Evolutionary conservation across 1,140 invertebrate genomes (phyloP), one percentile per base, ranked within the genome.

Genomic region (Myzus persicae): DNA sequence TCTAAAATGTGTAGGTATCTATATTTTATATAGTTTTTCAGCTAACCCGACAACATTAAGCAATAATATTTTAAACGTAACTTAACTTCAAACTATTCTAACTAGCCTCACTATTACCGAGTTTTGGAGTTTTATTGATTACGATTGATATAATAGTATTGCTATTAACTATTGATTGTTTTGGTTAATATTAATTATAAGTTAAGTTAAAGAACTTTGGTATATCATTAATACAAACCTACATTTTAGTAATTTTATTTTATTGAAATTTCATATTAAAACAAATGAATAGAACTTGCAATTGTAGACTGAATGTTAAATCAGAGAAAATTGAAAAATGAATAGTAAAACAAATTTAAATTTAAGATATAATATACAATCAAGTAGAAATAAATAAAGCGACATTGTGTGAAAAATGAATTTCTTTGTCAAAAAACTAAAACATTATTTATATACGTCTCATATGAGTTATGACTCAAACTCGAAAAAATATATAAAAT

Each of bases 401-500:
- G 51, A 40, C 38, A 40, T 59, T 18, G 24, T 59, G 51, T 59
- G 51, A 90, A 90, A 90, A 90, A 90, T 59, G n/a, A 89, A 54
- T 90, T 26, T 54, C 40, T 90, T 87, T 87, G 2, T 54, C 36
- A 9, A 59, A 90, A 90, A 90, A 40, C 2, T 59, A 59, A 46
- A 44, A 88, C 18, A 36, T n/a, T 54, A 31, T 59, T 59, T 51
- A 18, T 51, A 38, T 89, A 24, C 18, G 31, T 51, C n/a, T 14
- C 38, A 1, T 48, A 51, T 51, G n/a, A 89, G 6, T 89, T 51
- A 89, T 51, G 36, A 51, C 20, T 88, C n/a, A 22, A 51, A 89
- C 8, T 22, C 22, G 1, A 20, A 51, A 87, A n/a, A 51, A 89
- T n/a, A 89, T 44, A 89, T 51, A 51, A 89, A 89, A 48, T 22